Conservation (phyloP, 2,797 vertebrate species). For the Crypturellus tataupa region DNA sequence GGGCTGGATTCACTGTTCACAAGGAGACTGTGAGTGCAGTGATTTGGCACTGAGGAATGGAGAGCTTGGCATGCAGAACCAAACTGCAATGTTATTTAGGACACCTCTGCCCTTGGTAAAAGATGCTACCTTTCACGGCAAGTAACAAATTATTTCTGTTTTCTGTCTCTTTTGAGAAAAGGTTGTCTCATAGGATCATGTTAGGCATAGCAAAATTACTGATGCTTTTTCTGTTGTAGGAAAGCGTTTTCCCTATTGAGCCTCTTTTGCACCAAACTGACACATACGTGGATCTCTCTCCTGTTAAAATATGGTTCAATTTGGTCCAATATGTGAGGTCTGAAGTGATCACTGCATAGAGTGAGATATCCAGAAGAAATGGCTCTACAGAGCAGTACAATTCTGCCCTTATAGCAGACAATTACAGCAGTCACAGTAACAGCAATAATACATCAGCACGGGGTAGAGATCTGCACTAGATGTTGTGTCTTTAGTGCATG, state of each 20-base stretch:
- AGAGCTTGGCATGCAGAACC: background rate
- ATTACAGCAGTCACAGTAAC: background rate
- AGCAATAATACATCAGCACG: background rate
- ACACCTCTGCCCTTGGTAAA: background rate
- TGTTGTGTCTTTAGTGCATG: accelerated
- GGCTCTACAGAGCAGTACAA: background rate
- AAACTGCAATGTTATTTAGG: background rate
- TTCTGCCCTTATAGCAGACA: background rate
- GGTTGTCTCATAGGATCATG: background rate
- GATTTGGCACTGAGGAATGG: background rate
- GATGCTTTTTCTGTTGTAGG: background rate
- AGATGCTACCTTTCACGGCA: background rate
- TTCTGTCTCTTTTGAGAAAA: background rate
- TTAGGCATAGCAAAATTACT: background rate
- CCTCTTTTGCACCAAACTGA: background rate
- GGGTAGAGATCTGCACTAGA: background rate
- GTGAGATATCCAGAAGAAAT: background rate
- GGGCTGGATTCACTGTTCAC: background rate
- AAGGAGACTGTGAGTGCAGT: background rate
- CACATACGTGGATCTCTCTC: accelerated
- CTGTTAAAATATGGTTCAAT: background rate
- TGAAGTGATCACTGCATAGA: background rate
- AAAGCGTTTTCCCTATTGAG: background rate
- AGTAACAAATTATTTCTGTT: background rate
- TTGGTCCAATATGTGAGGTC: background rate